phyloP scores from a whole-genome alignment of 2,888 invertebrate genomes.

The Sialis fuliginosa region DNA sequence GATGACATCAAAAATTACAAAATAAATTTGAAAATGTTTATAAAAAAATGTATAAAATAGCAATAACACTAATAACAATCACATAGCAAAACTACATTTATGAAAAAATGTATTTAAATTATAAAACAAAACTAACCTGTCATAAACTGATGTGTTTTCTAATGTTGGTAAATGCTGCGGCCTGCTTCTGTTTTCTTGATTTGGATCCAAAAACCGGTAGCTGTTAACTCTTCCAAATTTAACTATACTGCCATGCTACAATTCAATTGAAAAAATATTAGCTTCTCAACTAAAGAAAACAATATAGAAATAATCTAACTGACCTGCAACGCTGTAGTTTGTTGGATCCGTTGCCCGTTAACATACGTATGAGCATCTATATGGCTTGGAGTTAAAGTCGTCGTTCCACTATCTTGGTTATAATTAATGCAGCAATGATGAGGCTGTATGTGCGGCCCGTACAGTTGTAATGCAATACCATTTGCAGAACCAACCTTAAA shows the following conservation, averaged over 20 bases:
- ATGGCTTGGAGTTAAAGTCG: constrained; percentile 83
- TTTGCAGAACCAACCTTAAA: constrained; percentile 56
- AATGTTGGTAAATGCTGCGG: constrained; percentile 41
- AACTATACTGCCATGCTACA: constrained; percentile 63
- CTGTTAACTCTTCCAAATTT: constrained; percentile 78
- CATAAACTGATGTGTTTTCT: constrained; percentile 57
- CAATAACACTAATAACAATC: constrained; percentile 9
- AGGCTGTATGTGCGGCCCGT: constrained; percentile 83
- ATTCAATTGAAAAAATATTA: constrained; percentile 5
- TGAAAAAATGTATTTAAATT: constrained; percentile 4
- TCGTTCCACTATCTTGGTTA: constrained; percentile 76
- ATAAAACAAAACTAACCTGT: constrained; percentile 44
- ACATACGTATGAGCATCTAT: constrained; percentile 89
- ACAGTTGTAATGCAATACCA: constrained; percentile 58
- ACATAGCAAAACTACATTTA: constrained; percentile 9
- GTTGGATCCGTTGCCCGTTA: constrained; percentile 80
- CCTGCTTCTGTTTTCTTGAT: constrained; percentile 61
- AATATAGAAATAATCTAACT: constrained; percentile 9
- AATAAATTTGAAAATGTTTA: too few species aligned
- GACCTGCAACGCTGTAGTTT: constrained; percentile 80
- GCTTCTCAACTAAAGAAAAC: neutral
- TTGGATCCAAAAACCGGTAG: constrained; percentile 70
- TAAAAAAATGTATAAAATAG: constrained; percentile 9
- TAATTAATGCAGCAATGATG: constrained; percentile 84
- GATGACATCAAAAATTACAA: too few species aligned